Conservation (phyloP, 2,797 vertebrate genomes). For the Onychomys leucogaster region DNA sequence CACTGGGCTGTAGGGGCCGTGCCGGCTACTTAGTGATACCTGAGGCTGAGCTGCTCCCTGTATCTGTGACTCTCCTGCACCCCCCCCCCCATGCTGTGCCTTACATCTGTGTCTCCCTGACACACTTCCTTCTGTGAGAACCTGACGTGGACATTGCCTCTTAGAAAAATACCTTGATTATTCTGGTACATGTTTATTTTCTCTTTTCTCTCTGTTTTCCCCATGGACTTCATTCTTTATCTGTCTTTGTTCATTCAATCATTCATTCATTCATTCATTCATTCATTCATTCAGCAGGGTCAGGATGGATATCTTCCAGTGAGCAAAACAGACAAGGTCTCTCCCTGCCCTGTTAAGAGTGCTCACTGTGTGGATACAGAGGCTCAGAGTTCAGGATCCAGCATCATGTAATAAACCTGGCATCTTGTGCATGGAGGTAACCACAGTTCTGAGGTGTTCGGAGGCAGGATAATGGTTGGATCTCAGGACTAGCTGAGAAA, state of each 20-base stretch:
- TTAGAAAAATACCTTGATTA: background rate
- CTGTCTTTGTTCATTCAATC: background rate
- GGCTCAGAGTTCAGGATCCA: background rate
- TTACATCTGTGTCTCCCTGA: rapidly evolving
- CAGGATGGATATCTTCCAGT: background rate
- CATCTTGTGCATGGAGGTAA: background rate
- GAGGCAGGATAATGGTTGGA: background rate
- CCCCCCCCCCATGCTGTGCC: background rate
- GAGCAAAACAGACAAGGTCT: background rate
- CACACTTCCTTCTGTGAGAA: background rate
- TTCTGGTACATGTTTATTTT: background rate
- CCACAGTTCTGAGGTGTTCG: background rate
- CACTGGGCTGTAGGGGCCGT: background rate
- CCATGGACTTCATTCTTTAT: background rate
- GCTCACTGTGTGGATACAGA: background rate
- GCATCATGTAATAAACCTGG: background rate
- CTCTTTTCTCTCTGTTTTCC: background rate
- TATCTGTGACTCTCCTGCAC: no score
- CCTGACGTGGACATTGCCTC: background rate
- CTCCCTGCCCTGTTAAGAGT: background rate
- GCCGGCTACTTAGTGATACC: rapidly evolving
- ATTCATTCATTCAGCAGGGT: background rate
- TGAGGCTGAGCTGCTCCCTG: rapidly evolving
- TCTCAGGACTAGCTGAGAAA: background rate
- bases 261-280: background rate